Evolutionary conservation across 2,113 vertebrate genomes (phyloP).

Genomic region (Uria aalge): DNA sequence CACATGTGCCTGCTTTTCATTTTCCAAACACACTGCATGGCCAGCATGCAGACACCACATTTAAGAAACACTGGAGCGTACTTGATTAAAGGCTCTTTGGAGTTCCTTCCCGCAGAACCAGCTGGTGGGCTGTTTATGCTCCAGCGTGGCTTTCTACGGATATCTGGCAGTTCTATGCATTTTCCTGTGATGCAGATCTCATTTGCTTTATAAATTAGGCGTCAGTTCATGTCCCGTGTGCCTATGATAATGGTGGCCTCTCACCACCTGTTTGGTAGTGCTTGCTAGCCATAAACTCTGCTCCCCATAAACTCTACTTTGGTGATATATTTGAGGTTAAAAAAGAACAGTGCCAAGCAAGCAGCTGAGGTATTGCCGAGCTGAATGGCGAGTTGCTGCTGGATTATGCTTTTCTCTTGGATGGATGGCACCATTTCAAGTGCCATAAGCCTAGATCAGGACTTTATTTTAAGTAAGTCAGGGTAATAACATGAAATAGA

Average conservation of each 20-base stretch:
- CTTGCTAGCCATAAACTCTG: not conserved
- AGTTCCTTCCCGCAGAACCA: not conserved
- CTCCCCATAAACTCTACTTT: not conserved
- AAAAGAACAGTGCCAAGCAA: not conserved
- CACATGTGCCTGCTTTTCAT: not conserved
- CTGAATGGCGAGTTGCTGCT: not conserved
- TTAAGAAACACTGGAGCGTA: not conserved
- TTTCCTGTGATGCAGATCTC: not conserved
- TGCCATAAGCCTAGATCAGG: not conserved
- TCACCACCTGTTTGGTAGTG: not conserved
- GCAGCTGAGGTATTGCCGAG: not conserved
- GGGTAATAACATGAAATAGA: not conserved
- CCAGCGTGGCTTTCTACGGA: not conserved
- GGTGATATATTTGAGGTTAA: not conserved
- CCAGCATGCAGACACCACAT: not conserved
- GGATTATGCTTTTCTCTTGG: not conserved
- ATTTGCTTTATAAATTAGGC: not conserved
- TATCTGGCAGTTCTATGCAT: not conserved
- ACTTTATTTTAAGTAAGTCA: not conserved
- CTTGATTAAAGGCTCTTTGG: not conserved
- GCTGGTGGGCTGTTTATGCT: not conserved
- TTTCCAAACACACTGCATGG: accelerated
- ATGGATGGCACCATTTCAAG: not conserved
- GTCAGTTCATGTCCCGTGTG: not conserved
- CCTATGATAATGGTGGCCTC: not conserved